Percentiles rank a stretch among this genome's conserved stretches.
phyloP scores from a whole-genome alignment of 2,113 vertebrate genomes.

The Pseudois nayaur region DNA sequence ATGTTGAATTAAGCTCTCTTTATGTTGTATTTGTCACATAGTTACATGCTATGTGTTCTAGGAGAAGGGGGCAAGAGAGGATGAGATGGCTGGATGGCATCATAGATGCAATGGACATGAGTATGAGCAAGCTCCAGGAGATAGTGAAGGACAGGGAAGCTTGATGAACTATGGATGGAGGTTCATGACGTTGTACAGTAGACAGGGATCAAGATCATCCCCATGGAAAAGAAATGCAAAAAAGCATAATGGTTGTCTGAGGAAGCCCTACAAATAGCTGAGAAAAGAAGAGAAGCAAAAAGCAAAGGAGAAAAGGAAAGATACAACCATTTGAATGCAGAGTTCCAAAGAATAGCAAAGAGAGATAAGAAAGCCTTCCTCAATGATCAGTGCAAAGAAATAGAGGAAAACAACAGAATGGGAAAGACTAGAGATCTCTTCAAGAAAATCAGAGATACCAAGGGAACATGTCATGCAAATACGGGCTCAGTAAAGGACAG shows the following conservation, averaged over 20 bases:
- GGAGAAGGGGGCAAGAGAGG: not conserved
- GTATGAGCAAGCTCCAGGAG: not conserved
- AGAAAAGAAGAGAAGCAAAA: not conserved
- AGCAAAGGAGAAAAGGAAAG: not conserved
- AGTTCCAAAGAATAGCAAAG: not conserved
- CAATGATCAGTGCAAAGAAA: not conserved
- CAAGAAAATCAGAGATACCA: not conserved
- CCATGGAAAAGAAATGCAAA: not conserved
- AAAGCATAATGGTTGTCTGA: not conserved
- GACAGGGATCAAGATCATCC: not conserved
- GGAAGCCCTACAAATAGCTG: not conserved
- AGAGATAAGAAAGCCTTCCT: not conserved
- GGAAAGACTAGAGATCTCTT: not conserved
- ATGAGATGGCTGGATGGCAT: not conserved
- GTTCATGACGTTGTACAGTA: not conserved
- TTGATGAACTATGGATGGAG: not conserved
- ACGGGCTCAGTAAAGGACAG: not conserved
- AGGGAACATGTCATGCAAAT: not conserved
- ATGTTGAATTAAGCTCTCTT: not conserved
- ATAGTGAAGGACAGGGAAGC: not conserved
- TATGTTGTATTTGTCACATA: not conserved
- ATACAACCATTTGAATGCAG: not conserved
- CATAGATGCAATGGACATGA: not conserved
- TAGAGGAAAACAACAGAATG: not conserved
- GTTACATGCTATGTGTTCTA: not conserved